These are phyloP conservation scores for Chydorus sphaericus DNA, from an alignment of 2,888 invertebrate species.

Conservation along the genomic window DNA sequence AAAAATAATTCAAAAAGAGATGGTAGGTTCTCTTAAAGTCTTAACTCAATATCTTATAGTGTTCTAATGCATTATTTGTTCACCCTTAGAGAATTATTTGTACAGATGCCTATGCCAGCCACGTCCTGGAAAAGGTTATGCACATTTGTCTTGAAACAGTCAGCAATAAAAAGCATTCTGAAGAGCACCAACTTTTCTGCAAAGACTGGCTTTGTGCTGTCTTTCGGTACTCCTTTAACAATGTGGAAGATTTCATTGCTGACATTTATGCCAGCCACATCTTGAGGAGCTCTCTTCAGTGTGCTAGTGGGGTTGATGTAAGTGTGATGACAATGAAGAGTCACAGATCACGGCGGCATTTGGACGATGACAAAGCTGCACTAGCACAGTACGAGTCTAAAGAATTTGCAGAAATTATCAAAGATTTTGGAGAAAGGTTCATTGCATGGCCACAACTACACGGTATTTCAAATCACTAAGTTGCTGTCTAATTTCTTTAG, in stretches of 20 bases:
- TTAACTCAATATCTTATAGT: too few species aligned
- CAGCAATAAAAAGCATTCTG: background rate
- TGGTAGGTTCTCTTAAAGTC: too few species aligned
- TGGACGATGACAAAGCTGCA: slow-evolving; percentile 29
- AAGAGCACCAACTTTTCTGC: slow-evolving; percentile 9
- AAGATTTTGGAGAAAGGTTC: slow-evolving; percentile 44
- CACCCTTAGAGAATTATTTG: slow-evolving; percentile 55
- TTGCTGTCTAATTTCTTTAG: background rate
- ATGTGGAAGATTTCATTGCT: slow-evolving; percentile 68
- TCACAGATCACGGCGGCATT: slow-evolving; percentile 9
- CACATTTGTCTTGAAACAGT: background rate
- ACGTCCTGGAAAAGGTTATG: slow-evolving; percentile 49
- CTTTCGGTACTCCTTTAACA: slow-evolving; percentile 61
- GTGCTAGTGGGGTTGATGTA: slow-evolving; percentile 43
- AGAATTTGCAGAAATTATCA: slow-evolving; percentile 44
- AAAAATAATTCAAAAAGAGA: slow-evolving; percentile 43
- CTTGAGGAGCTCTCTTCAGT: slow-evolving; percentile 52
- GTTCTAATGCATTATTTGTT: too few species aligned
- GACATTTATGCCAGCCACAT: slow-evolving; percentile 63
- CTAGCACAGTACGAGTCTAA: slow-evolving; percentile 33
- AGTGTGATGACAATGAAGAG: slow-evolving; percentile 26
- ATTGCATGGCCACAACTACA: slow-evolving; percentile 58
- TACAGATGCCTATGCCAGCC: slow-evolving; percentile 61
- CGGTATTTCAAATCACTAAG: slow-evolving; percentile 19
- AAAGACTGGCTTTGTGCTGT: slow-evolving; percentile 50